Conservation (phyloP, 2,888 invertebrate species). For the Thysanoteuthis rhombus region DNA sequence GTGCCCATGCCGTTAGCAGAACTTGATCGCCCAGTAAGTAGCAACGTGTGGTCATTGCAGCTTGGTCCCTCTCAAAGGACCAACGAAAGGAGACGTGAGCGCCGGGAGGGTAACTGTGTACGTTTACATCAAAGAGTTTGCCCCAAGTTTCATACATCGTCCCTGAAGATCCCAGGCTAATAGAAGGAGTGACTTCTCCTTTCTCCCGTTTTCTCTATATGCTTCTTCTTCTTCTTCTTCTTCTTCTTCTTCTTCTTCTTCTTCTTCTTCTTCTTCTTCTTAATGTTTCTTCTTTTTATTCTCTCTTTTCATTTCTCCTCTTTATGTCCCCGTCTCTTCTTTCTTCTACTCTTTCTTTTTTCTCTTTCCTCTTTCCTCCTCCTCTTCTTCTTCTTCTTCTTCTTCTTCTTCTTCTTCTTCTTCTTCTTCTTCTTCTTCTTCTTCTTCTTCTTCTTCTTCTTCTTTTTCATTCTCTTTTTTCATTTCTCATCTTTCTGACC, state of each 20-base stretch:
- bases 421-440: neutral
- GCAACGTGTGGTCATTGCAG: neutral
- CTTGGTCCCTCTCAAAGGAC: neutral
- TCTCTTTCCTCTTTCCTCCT: neutral
- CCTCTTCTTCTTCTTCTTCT: neutral
- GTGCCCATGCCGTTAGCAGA: neutral
- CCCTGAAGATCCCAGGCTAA: neutral
- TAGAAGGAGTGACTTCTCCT: too few relatives aligned
- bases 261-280: neutral
- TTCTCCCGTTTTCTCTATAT: too few relatives aligned
- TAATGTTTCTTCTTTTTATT: too few relatives aligned
- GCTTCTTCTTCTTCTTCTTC: neutral
- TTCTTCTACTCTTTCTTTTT: too few relatives aligned
- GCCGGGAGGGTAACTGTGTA: neutral
- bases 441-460: neutral
- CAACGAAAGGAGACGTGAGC: neutral
- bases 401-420: neutral
- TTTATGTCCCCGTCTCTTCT: too few relatives aligned
- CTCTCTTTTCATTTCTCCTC: too few relatives aligned
- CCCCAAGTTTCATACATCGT: neutral
- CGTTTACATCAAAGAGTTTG: neutral
- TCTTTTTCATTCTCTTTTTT: neutral
- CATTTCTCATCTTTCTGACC: neutral
- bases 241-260: neutral
- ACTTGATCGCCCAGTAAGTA: neutral